Evolutionary conservation across 1,140 invertebrate species (phyloP).

Genomic region (Batillaria attramentaria): DNA sequence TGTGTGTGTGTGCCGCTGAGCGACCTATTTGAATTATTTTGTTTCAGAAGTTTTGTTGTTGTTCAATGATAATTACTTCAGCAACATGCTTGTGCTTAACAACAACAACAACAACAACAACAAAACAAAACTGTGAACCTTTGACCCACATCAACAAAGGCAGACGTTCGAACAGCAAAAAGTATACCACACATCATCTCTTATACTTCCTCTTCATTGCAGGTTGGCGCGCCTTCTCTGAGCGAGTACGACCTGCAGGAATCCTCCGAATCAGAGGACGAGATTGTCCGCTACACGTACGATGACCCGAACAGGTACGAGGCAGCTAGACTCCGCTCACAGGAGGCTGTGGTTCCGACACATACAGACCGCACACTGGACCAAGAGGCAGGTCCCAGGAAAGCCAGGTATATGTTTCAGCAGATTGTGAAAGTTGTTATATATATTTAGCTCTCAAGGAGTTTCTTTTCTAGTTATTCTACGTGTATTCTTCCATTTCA

Average conservation of each 20-base stretch:
- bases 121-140: neutral
- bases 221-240: neutral
- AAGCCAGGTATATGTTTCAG: neutral
- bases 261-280: conserved; percentile 20
- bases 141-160: neutral
- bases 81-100: neutral
- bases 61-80: neutral
- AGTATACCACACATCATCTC: neutral
- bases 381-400: neutral
- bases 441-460: neutral
- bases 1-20: neutral
- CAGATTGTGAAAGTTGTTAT: neutral
- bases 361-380: neutral
- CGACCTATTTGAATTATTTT: no score
- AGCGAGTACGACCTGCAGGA: neutral
- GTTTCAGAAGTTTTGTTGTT: no score
- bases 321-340: neutral
- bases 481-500: neutral
- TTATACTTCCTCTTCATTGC: neutral
- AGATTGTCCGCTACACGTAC: conserved; percentile 8
- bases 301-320: conserved; percentile 12
- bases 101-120: neutral
- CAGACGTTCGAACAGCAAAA: neutral
- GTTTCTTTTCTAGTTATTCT: no score
- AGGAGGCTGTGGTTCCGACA: neutral